Evolutionary conservation across 2,797 vertebrate species (phyloP), one percentile per base, ranked within the genome.

Genomic region (Coreius guichenoti): DNA sequence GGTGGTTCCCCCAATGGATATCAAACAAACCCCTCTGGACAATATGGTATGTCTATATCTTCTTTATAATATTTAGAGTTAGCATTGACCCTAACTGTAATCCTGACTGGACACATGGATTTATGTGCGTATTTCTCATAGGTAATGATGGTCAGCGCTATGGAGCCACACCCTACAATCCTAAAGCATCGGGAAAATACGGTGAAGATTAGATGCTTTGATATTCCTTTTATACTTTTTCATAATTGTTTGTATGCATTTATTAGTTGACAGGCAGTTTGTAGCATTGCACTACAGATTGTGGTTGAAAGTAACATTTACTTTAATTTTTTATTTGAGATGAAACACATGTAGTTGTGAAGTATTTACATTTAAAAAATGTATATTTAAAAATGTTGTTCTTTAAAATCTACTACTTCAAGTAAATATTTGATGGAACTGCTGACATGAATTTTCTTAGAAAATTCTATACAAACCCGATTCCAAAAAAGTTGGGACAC

Each of bases 21-120:
- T 73, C 69, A 75, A 26, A 11, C 75, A 17, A 86, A 87, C 43
- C 82, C 76, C 16, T 89, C 63, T 47, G 88, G 81, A 77, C 73
- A 88, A 85, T 89, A 89, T 58, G 88, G 88, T 85, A 67, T 67
- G 78, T 26, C 39, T 43, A 43, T 84, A 9, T 43, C 58, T 26
- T 58, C 12, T 65, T 51, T 39, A 31, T 77, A 45, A 17, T 49
- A 17, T 49, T n/a, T 65, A 56, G 43, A 26, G 47, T 33, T 65
- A 26, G 23, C 9, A 14, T 67, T 36, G 17, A 29, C 23, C 8
- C 26, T 21, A 68, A 68, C 63, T 33, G 13, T 16, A 68, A 5
- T 9, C 29, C 29, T 51, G 36, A 67, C 26, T 43, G 17, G 29
- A n/a, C 36, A 78, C 14, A 29, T 56, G 17, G 56, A 54, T 84